Conservation (phyloP, 2,888 invertebrate species). For the Platycheirus albimanus region DNA sequence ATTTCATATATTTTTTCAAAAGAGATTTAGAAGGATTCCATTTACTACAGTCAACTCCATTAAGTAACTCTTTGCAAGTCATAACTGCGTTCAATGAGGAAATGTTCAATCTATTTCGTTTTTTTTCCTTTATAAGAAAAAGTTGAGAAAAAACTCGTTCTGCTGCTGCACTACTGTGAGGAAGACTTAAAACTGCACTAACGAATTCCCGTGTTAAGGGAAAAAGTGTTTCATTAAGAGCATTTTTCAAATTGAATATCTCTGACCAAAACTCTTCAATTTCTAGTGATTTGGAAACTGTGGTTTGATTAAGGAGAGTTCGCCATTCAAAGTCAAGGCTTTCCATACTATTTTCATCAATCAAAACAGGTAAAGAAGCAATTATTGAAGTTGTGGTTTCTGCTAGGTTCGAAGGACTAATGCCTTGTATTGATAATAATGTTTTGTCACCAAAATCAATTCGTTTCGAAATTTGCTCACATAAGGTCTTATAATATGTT, state of each 20-base stretch:
- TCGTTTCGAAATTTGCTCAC: slow-evolving; percentile 5
- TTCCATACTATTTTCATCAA: slow-evolving; percentile 31
- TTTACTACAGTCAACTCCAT: background rate
- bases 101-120: slow-evolving; percentile 30
- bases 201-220: slow-evolving; percentile 26
- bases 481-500: slow-evolving; percentile 40
- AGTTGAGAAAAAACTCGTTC: slow-evolving; percentile 44
- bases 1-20: background rate
- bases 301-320: slow-evolving; percentile 32
- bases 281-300: slow-evolving; percentile 20
- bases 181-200: slow-evolving; percentile 32
- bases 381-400: slow-evolving; percentile 11
- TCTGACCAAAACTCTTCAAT: slow-evolving; percentile 37
- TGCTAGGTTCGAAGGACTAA: slow-evolving; percentile 27
- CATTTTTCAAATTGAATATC: slow-evolving; percentile 48
- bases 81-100: background rate
- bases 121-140: slow-evolving; percentile 33
- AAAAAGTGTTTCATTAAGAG: slow-evolving; percentile 32
- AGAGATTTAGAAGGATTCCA: background rate
- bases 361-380: slow-evolving; percentile 25
- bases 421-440: slow-evolving; percentile 23
- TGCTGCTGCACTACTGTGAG: slow-evolving; percentile 43
- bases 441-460: slow-evolving; percentile 39
- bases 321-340: slow-evolving; percentile 49
- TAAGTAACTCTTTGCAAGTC: background rate